phyloP scores from a whole-genome alignment of 1,140 invertebrate species.

The Acromyrmex heyeri region DNA sequence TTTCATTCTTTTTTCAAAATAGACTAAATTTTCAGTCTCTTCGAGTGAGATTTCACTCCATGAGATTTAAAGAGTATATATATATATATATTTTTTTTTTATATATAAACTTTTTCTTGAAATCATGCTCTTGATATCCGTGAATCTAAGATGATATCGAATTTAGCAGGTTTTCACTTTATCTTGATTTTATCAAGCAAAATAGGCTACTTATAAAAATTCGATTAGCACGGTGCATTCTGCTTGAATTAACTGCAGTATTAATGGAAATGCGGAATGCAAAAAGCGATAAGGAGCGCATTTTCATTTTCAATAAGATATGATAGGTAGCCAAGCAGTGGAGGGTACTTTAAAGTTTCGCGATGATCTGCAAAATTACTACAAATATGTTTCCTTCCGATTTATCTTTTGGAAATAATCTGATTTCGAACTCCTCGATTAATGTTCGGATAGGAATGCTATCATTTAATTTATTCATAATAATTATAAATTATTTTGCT shows the following conservation, averaged over 20 bases:
- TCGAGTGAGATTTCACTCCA: too few relatives aligned
- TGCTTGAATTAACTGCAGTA: slow-evolving; percentile 2
- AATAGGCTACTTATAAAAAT: slow-evolving; percentile 43
- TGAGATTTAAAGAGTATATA: too few relatives aligned
- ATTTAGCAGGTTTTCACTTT: not conserved
- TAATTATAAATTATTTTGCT: slow-evolving; percentile 16
- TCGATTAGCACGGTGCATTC: slow-evolving; percentile 18
- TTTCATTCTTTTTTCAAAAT: too few relatives aligned
- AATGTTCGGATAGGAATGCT: not conserved
- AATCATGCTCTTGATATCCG: slow-evolving; percentile 21
- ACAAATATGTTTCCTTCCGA: not conserved
- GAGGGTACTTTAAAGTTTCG: not conserved
- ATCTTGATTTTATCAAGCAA: slow-evolving; percentile 41
- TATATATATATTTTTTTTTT: too few relatives aligned
- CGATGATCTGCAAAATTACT: slow-evolving; percentile 18
- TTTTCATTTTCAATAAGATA: slow-evolving; percentile 31
- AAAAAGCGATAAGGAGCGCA: slow-evolving; percentile 5
- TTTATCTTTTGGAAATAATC: not conserved
- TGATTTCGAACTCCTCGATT: not conserved
- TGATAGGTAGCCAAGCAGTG: not conserved
- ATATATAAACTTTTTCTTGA: too few relatives aligned
- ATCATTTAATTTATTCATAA: slow-evolving; percentile 32
- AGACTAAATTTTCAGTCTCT: too few relatives aligned
- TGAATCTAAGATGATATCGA: not conserved
- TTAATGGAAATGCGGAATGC: not conserved